Percentiles rank a stretch among this genome's conserved stretches.
These are phyloP conservation scores for Ochotona princeps DNA, from an alignment of 2,113 vertebrate species.

Conservation along the genomic window DNA sequence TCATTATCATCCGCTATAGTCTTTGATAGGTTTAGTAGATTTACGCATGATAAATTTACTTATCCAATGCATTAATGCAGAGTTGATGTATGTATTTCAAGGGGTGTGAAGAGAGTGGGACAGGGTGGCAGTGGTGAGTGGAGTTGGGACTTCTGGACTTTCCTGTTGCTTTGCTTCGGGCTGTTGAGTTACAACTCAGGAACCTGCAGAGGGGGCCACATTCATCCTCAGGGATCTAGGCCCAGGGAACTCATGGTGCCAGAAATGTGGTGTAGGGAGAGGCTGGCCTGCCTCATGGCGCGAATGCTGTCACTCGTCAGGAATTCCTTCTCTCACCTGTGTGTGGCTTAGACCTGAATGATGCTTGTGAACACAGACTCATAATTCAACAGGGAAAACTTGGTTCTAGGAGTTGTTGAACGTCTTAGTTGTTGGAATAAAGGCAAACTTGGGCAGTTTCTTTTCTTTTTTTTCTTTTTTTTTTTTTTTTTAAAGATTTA, in stretches of 20 bases:
- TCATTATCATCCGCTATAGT: not conserved
- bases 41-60: not conserved
- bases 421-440: constrained; percentile 12
- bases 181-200: not conserved
- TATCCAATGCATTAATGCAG: not conserved
- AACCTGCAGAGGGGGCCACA: not conserved
- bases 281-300: not conserved
- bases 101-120: not conserved
- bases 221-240: not conserved
- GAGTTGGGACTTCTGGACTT: not conserved
- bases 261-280: not conserved
- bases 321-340: not conserved
- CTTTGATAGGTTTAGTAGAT: not conserved
- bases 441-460: not conserved
- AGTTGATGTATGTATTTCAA: not conserved
- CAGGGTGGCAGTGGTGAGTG: fast-evolving
- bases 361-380: not conserved
- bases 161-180: not conserved
- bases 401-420: not conserved
- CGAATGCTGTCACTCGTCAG: not conserved
- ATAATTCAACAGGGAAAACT: too few relatives aligned
- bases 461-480: not conserved
- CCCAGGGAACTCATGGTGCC: not conserved
- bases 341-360: not conserved
- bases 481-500: too few relatives aligned